Evolutionary conservation across 2,888 invertebrate genomes (phyloP).

Genomic region (Cosmia pyralina): DNA sequence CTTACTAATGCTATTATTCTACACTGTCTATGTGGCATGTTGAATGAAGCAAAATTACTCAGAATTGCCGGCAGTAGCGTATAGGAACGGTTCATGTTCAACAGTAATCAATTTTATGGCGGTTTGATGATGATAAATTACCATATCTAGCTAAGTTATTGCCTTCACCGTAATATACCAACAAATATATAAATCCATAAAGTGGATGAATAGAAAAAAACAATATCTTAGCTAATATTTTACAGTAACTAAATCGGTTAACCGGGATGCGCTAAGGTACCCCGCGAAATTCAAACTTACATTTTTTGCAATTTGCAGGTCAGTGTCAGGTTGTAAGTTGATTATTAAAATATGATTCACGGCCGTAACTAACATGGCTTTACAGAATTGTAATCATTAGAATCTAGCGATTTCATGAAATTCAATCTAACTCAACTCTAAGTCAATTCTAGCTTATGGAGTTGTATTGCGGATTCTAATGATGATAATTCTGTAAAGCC

Average conservation of each 20-base stretch:
- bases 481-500: too few species aligned
- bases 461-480: too few species aligned
- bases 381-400: too few species aligned
- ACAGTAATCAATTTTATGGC: conserved; percentile 52
- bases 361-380: too few species aligned
- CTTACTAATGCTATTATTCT: conserved; percentile 42
- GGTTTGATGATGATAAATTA: conserved; percentile 56
- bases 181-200: conserved; percentile 18
- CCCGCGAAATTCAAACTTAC: too few species aligned
- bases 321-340: too few species aligned
- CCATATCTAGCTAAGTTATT: conserved; percentile 49
- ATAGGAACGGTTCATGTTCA: conserved; percentile 42
- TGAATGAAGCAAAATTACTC: conserved; percentile 55
- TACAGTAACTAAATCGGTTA: neutral
- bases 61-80: conserved; percentile 40
- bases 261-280: too few species aligned
- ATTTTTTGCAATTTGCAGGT: too few species aligned
- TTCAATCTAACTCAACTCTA: too few species aligned
- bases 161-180: conserved; percentile 24
- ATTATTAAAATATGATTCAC: too few species aligned
- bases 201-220: conserved; percentile 16
- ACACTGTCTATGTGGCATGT: conserved; percentile 14
- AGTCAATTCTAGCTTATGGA: too few species aligned
- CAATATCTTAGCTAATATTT: neutral
- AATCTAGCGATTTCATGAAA: too few species aligned